A percentile compares a stretch with the other conserved stretches of the same genome.
phyloP scores from a whole-genome alignment of 2,888 invertebrate species.

The Anthrax anthrax region DNA sequence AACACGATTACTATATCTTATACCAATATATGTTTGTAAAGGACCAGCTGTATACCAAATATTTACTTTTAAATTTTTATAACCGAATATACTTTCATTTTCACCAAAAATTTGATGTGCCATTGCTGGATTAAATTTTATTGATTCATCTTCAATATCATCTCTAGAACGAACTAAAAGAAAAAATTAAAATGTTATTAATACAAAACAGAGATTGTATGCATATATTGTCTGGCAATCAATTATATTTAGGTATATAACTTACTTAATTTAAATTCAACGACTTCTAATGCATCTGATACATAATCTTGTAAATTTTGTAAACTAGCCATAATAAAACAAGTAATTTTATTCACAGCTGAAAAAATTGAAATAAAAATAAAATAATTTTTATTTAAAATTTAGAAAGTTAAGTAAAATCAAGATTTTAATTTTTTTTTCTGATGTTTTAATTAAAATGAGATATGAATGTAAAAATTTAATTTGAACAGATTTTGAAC shows the following conservation, averaged over 20 bases:
- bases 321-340: slow-evolving; percentile 12
- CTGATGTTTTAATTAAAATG: too few species aligned
- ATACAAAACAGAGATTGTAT: not conserved
- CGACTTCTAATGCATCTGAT: slow-evolving; percentile 26
- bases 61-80: slow-evolving; percentile 63
- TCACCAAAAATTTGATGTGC: slow-evolving; percentile 89
- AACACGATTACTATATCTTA: slow-evolving; percentile 53
- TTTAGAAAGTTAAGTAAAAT: too few species aligned
- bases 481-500: too few species aligned
- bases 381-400: too few species aligned
- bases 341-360: too few species aligned
- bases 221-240: too few species aligned
- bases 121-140: slow-evolving; percentile 66
- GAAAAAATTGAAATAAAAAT: too few species aligned
- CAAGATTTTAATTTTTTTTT: too few species aligned
- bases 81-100: slow-evolving; percentile 88
- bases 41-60: slow-evolving; percentile 70
- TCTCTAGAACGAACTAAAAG: slow-evolving; percentile 41
- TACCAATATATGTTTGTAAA: slow-evolving; percentile 64
- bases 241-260: not conserved
- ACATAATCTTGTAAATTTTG: slow-evolving; percentile 27
- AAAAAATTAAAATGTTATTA: not conserved
- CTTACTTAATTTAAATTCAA: slow-evolving; percentile 32
- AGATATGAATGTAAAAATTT: too few species aligned
- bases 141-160: slow-evolving; percentile 51